phyloP scores from a whole-genome alignment of 2,113 vertebrate species.

The Ceyx cyanopectus region DNA sequence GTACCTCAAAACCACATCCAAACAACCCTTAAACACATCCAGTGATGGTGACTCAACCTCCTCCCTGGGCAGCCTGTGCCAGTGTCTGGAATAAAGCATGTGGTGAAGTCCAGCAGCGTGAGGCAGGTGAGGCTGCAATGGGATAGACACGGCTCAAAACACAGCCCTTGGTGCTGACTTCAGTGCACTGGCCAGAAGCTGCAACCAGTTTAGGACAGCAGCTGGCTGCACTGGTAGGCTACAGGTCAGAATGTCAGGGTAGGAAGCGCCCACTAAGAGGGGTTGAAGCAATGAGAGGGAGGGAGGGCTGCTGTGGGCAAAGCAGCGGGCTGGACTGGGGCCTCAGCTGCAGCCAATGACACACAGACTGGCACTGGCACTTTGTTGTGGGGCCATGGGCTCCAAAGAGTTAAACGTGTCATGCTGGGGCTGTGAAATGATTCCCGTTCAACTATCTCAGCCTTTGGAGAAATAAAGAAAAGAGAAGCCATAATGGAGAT shows the following conservation, averaged over 20 bases:
- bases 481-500: slow-evolving; percentile 8
- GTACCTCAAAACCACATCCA: too few species aligned
- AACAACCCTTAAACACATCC: too few species aligned
- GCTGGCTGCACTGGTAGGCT: neutral
- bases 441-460: neutral
- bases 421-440: neutral
- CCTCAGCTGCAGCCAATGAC: rapidly evolving
- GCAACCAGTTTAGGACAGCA: neutral
- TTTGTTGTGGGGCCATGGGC: rapidly evolving
- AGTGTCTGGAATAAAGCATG: too few species aligned
- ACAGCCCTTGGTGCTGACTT: rapidly evolving
- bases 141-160: neutral
- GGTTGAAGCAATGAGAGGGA: neutral
- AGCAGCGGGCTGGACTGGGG: neutral
- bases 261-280: neutral
- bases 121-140: neutral
- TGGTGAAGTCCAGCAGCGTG: rapidly evolving
- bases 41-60: too few species aligned
- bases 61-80: too few species aligned
- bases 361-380: rapidly evolving
- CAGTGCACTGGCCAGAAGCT: neutral
- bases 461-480: slow-evolving; percentile 37
- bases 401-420: neutral
- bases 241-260: neutral
- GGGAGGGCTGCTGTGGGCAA: neutral